Conservation (phyloP, 2,888 invertebrate genomes). For the Cerceris rybyensis region DNA sequence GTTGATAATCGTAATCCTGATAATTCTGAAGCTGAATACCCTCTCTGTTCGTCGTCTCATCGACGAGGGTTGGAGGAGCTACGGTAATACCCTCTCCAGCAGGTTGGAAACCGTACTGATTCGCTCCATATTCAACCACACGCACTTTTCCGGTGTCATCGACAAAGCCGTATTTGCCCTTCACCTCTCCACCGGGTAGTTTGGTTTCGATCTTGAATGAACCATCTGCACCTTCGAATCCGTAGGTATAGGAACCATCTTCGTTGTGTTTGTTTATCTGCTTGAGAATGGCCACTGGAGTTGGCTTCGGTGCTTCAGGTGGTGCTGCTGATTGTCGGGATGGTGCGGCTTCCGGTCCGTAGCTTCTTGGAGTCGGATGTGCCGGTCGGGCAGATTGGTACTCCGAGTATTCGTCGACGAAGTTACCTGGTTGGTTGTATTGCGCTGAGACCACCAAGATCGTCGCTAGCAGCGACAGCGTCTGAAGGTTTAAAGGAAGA, state of each 20-base stretch:
- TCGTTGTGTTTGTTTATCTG: conserved; percentile 95
- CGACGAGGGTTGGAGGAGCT: conserved; percentile 82
- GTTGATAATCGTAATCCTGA: conserved; percentile 67
- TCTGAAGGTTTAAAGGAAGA: conserved; percentile 30
- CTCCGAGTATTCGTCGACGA: conserved; percentile 81
- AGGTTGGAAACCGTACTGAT: conserved; percentile 94
- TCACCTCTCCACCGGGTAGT: conserved; percentile 90
- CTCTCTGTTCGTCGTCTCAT: conserved; percentile 80
- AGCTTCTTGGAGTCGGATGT: conserved; percentile 81
- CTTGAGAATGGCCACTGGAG: conserved; percentile 91
- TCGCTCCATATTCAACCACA: conserved; percentile 94
- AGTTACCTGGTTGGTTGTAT: conserved; percentile 75
- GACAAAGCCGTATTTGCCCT: conserved; percentile 95
- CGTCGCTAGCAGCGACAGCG: conserved; percentile 43
- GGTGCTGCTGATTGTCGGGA: conserved; percentile 81
- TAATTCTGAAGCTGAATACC: conserved; percentile 70
- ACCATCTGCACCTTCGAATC: conserved; percentile 94
- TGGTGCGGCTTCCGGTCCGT: conserved; percentile 78
- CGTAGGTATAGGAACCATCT: conserved; percentile 95
- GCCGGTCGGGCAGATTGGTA: conserved; percentile 73
- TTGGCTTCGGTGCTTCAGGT: conserved; percentile 82
- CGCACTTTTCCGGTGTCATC: conserved; percentile 92
- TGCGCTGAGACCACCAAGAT: conserved; percentile 79
- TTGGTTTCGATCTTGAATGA: conserved; percentile 96
- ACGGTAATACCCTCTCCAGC: conserved; percentile 94